Percentiles rank a stretch among this genome's conserved stretches.
phyloP scores from a whole-genome alignment of 1,140 invertebrate species.

The Anoplophora glabripennis region DNA sequence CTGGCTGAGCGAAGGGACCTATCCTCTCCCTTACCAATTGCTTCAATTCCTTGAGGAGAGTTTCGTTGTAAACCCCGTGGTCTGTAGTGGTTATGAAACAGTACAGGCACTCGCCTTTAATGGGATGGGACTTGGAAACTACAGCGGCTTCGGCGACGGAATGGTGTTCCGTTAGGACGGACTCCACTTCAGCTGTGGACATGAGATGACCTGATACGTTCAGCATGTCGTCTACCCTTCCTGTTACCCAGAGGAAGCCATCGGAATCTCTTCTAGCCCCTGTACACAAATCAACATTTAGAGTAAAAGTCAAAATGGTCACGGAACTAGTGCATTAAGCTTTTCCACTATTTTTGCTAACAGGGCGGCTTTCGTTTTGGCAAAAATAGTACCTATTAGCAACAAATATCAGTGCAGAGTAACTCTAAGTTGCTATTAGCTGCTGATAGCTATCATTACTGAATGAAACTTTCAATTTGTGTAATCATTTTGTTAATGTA shows the following conservation, averaged over 20 bases:
- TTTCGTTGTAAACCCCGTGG: constrained; percentile 65
- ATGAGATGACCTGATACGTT: constrained; percentile 97
- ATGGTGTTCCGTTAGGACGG: constrained; percentile 79
- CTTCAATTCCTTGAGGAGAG: constrained; percentile 73
- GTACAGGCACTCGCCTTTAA: constrained; percentile 96
- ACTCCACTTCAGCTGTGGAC: constrained; percentile 95
- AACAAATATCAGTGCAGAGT: too few species aligned
- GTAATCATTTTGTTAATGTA: too few species aligned
- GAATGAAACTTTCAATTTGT: too few species aligned
- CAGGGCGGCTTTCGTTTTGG: too few species aligned
- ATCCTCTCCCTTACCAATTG: constrained; percentile 86
- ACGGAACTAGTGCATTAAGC: too few species aligned
- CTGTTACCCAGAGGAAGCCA: constrained; percentile 96
- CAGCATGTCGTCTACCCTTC: constrained; percentile 95
- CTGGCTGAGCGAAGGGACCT: constrained; percentile 94
- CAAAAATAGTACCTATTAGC: too few species aligned
- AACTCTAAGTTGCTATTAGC: too few species aligned
- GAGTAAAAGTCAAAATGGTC: too few species aligned
- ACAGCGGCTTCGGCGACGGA: constrained; percentile 91
- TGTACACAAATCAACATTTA: constrained; percentile 50
- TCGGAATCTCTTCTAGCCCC: constrained; percentile 88
- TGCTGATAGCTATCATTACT: too few species aligned
- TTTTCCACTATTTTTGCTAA: too few species aligned
- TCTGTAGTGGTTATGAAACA: constrained; percentile 91
- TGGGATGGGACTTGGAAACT: constrained; percentile 85